Conservation (phyloP, 2,888 invertebrate genomes). For the Linyphia triangularis region DNA sequence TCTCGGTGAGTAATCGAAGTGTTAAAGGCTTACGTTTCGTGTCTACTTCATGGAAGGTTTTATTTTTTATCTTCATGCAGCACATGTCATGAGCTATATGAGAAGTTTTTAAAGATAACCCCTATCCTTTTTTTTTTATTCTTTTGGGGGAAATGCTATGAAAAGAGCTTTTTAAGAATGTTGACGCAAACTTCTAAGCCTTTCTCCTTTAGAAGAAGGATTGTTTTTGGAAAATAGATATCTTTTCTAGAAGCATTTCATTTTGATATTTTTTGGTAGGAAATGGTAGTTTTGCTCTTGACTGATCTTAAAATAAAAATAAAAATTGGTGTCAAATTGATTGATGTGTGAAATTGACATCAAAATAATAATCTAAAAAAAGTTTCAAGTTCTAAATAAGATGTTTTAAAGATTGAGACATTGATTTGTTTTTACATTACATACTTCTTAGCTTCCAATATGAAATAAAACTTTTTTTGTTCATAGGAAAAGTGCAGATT, state of each 20-base stretch:
- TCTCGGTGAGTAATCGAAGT: constrained; percentile 60
- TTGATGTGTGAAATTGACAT: too few relatives aligned
- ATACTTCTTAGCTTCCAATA: too few relatives aligned
- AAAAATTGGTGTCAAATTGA: too few relatives aligned
- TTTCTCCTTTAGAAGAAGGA: constrained; percentile 23
- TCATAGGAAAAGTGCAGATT: too few relatives aligned
- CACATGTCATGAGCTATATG: constrained; percentile 53
- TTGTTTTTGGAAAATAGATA: constrained; percentile 21
- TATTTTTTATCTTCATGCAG: constrained; percentile 59
- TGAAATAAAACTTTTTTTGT: too few relatives aligned
- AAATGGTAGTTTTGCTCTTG: neutral
- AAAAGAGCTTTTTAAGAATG: constrained; percentile 21
- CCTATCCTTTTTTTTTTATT: neutral
- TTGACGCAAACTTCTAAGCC: constrained; percentile 19
- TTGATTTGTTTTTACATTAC: too few relatives aligned
- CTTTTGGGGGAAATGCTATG: constrained; percentile 6
- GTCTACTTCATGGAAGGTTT: constrained; percentile 24
- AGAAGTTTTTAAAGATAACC: constrained; percentile 34
- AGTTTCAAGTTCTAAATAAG: too few relatives aligned
- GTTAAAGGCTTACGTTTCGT: constrained; percentile 63
- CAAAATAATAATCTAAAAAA: too few relatives aligned
- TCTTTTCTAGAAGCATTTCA: neutral
- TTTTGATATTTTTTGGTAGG: neutral
- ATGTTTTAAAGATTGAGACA: too few relatives aligned
- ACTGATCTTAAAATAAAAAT: too few relatives aligned